A percentile compares a stretch with the other conserved stretches of the same genome.
Evolutionary conservation across 2,797 vertebrate species (phyloP).

Genomic region (Centropyge bicolor): DNA sequence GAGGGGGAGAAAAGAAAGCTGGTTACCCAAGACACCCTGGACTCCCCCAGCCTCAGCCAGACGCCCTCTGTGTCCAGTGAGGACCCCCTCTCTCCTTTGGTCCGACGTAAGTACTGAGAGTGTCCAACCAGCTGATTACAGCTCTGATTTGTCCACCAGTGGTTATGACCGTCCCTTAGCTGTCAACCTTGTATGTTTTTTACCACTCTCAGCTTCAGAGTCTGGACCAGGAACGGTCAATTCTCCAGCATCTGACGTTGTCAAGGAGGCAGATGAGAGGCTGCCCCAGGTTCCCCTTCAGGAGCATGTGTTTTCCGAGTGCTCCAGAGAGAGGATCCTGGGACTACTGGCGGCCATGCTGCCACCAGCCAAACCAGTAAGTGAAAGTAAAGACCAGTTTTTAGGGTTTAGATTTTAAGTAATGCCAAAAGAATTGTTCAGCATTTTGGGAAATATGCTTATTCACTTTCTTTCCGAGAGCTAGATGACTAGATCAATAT

Average conservation of each 20-base stretch:
- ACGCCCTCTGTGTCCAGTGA: constrained; percentile 84
- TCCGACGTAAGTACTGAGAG: constrained; percentile 70
- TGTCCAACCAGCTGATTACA: neutral
- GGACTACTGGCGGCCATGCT: constrained; percentile 96
- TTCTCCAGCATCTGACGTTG: constrained; percentile 71
- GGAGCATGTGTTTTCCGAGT: constrained; percentile 96
- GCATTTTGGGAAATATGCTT: neutral
- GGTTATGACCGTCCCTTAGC: neutral
- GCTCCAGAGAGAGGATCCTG: constrained; percentile 96
- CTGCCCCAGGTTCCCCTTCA: constrained; percentile 86
- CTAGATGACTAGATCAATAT: no score
- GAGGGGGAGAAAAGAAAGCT: constrained; percentile 72
- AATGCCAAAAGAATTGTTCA: neutral
- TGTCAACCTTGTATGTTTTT: neutral
- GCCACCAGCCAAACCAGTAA: constrained; percentile 91
- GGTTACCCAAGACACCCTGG: constrained; percentile 83
- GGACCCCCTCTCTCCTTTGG: constrained; percentile 81
- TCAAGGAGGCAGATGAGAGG: constrained; percentile 84
- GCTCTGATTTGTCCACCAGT: neutral
- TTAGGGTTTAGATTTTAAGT: neutral
- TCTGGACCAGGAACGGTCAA: constrained; percentile 69
- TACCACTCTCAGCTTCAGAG: constrained; percentile 64
- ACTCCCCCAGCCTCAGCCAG: constrained; percentile 83
- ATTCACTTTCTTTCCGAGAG: neutral
- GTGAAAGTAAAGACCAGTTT: neutral